Evolutionary conservation across 2,797 vertebrate genomes (phyloP), one percentile per base, ranked within the genome.

Genomic region (Cottoperca gobio): DNA sequence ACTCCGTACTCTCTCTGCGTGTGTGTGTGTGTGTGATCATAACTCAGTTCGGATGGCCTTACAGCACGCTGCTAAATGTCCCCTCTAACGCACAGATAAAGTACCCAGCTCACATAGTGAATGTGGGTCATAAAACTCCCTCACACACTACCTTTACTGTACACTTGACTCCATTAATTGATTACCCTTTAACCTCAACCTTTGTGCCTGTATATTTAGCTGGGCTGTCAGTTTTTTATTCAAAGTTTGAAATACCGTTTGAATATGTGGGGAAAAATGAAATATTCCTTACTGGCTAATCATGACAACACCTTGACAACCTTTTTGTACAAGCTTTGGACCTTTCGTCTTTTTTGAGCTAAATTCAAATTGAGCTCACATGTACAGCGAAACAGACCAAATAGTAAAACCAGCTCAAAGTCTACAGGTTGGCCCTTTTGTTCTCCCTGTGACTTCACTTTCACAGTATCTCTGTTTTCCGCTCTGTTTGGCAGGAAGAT

Each of bases 11-110:
- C 68, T 53, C 70, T 76, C 7, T 33, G 53, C 26, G 70, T 72
- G 59, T 71, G 67, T 61, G 85, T 33, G 53, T 26, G 70, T 72
- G 59, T 71, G 67, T 61, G 85, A 70, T 79, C 63, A 64, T 86
- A 78, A 82, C 78, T 88, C 62, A 24, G 60, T 67, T 66, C 52
- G 71, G 65, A 65, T 54, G 78, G 61, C 59, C 61, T 77, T 58
- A 62, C 62, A 72, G 54, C 73, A 45, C 60, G 0, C 43, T 66
- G 80, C 26, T 76, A 60, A 74, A 87, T 57, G 73, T 67, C 61
- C 60, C 42, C 48, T 52, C n/a, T 74, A 69, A 69, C 57, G 37
- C 74, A 62, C 62, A 57, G 81, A 79, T 52, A 2, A 52, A 75
- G 45, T 26, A 19, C 28, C 33, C 49, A 26, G 19, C 62, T 76